Base-by-base conservation (phyloP, 2,113 vertebrate genomes). In the Helogale parvula region DNA sequence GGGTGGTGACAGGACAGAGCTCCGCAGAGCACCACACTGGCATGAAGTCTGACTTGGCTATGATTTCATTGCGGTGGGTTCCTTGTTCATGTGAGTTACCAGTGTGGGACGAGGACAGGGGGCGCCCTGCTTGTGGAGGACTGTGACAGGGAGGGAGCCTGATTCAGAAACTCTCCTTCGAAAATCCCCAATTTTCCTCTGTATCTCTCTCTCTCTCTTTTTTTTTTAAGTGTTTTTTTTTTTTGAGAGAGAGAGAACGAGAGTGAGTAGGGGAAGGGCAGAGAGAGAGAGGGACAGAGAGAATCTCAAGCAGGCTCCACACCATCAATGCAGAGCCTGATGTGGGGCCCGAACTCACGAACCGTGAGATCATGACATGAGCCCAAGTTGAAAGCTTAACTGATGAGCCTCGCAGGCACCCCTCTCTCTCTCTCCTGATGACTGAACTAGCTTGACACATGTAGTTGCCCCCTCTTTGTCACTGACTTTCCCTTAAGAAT, bases 11-110 rank as follows among this genome's bases (percentile, higher is more conserved):
- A 38, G 57, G 99, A 99, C 98, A 99, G 98, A 99, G 99, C 7
- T 99, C 99, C 0, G 99, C 99, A 0, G 99, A 99, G 97, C 98
- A 99, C 93, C 99, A 99, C 3, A 99, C 99, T 19, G 98, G 99
- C 25, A 98, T 99, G 93, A 88, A 7, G 5, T 2, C 65, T 50
- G 13, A 50, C 60, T 82, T 54, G 14, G 35, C 68, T 63, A 29
- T 15, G n/a, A n/a, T 19, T 63, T 60, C 77, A 2, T 2, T 47
- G 16, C 6, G 19, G 41, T 17, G 2, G 41, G 65, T 12, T 52
- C 7, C 11, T 2, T 33, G 72, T 29, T 63, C 27, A 2, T 25
- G 25, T 23, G 45, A 90, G 14, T 21, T 50, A n/a, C 19, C 2
- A 33, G 50, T 14, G n/a, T 1, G 12, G 80, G 52, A 71, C 15